These are phyloP conservation scores for Leucoraja ocellata DNA, from an alignment of 2,797 vertebrate species.

Conservation along the genomic window DNA sequence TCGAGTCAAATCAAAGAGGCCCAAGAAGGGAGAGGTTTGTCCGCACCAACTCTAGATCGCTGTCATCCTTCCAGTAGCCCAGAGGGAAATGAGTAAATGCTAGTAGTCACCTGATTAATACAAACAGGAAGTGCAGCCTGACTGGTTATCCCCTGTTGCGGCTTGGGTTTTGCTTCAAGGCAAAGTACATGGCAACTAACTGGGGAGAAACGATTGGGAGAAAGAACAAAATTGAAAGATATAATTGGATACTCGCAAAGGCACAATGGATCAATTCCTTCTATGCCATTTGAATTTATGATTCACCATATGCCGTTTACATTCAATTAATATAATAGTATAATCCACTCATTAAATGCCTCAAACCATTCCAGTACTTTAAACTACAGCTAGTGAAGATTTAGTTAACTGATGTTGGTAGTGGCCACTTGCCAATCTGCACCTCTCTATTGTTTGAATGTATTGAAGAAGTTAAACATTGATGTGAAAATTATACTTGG, in stretches of 20 bases:
- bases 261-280: neutral
- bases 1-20: neutral
- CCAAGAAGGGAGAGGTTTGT: neutral
- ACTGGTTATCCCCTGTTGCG: neutral
- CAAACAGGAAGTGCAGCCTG: neutral
- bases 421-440: neutral
- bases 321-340: neutral
- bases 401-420: neutral
- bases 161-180: neutral
- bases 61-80: neutral
- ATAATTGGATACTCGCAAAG: neutral
- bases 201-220: neutral
- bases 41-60: neutral
- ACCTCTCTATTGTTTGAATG: neutral
- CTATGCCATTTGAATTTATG: neutral
- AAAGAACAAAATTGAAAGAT: neutral
- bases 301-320: neutral
- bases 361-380: neutral
- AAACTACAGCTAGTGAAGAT: neutral
- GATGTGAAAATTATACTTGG: neutral
- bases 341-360: neutral
- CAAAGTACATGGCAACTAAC: neutral
- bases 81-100: neutral
- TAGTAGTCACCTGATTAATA: neutral
- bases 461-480: neutral